Percentiles rank a stretch among this genome's conserved stretches.
These are phyloP conservation scores for Catharus ustulatus DNA, from an alignment of 2,797 vertebrate genomes.

Conservation along the genomic window DNA sequence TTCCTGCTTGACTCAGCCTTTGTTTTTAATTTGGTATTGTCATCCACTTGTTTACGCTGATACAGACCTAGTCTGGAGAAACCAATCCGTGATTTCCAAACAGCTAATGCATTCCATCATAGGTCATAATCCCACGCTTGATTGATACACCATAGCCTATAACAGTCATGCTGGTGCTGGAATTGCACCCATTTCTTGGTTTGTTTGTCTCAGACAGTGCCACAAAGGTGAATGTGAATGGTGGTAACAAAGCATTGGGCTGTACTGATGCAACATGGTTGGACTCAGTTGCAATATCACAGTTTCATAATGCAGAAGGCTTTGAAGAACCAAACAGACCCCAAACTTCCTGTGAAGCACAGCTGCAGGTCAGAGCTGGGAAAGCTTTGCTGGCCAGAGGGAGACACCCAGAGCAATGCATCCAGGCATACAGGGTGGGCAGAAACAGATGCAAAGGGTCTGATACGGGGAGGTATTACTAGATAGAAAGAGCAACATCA, in stretches of 20 bases:
- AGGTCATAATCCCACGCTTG: neutral
- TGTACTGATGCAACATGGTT: neutral
- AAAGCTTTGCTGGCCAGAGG: neutral
- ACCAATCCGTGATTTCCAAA: neutral
- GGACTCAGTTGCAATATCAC: neutral
- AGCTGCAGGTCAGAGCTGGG: neutral
- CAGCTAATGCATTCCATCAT: neutral
- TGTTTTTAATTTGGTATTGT: neutral
- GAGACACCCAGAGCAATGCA: neutral
- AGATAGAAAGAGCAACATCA: neutral
- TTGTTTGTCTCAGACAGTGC: neutral
- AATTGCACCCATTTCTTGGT: neutral
- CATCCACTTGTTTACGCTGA: constrained; percentile 2
- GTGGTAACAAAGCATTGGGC: neutral
- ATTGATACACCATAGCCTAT: neutral
- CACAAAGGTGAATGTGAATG: neutral
- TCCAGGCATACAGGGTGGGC: no score
- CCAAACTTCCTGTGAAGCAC: neutral
- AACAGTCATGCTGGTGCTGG: neutral
- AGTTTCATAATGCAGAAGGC: neutral
- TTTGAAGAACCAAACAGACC: neutral
- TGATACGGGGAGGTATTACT: fast-evolving
- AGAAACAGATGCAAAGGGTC: neutral
- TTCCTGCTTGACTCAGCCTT: constrained; percentile 48
- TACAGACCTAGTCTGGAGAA: neutral